Conservation (phyloP, 2,113 vertebrate species). For the Rallus limicola region DNA sequence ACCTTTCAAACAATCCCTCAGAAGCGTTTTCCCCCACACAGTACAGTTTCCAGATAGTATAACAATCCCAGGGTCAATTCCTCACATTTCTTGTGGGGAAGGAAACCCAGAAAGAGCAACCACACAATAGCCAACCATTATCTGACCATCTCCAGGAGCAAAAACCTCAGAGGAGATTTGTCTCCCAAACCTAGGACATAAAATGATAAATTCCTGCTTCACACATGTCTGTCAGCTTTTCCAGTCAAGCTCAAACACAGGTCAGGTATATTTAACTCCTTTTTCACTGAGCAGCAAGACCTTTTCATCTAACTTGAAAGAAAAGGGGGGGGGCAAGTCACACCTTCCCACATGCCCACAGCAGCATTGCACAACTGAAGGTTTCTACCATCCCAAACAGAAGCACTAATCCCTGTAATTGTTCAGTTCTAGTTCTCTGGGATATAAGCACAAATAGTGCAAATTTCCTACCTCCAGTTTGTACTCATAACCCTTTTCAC, state of each 20-base stretch:
- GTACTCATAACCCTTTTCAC: not conserved
- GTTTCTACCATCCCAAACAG: not conserved
- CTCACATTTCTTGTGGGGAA: not conserved
- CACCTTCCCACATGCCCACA: not conserved
- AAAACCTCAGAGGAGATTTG: not conserved
- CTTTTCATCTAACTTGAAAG: too few species aligned
- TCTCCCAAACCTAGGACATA: not conserved
- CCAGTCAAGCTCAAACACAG: not conserved
- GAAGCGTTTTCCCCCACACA: not conserved
- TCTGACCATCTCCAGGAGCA: not conserved
- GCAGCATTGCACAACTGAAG: not conserved
- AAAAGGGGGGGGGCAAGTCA: not conserved
- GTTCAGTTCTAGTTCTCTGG: not conserved
- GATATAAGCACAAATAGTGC: not conserved
- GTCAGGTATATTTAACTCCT: not conserved
- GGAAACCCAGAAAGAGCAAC: not conserved
- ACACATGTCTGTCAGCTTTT: not conserved
- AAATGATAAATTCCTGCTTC: not conserved
- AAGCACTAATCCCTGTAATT: not conserved
- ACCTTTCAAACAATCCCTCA: not conserved
- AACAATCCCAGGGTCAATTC: not conserved
- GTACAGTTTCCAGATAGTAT: accelerated
- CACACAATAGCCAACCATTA: not conserved
- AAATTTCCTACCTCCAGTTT: not conserved
- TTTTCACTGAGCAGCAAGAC: not conserved